These are phyloP conservation scores for Enteromius radiatus DNA, from an alignment of 2,797 vertebrate genomes.

Conservation along the genomic window DNA sequence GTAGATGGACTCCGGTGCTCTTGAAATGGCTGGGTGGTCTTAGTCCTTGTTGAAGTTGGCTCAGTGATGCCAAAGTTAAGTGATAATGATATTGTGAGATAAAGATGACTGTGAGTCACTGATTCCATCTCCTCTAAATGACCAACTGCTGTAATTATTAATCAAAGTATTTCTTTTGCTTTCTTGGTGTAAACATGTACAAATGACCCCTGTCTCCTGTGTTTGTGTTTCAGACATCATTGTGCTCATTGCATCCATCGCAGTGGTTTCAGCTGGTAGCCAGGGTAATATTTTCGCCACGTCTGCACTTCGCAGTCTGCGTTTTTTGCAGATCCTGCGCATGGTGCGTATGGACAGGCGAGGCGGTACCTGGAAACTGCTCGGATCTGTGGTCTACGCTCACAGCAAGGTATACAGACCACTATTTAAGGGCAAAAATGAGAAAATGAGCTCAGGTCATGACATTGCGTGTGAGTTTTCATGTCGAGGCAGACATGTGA, in stretches of 20 bases:
- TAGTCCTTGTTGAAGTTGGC: neutral
- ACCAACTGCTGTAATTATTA: neutral
- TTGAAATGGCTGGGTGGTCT: neutral
- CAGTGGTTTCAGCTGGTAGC: slow-evolving; percentile 96
- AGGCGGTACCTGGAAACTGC: slow-evolving; percentile 97
- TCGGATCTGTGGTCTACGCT: slow-evolving; percentile 97
- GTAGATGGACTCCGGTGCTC: neutral
- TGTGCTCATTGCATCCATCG: slow-evolving; percentile 96
- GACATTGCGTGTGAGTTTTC: slow-evolving; percentile 49
- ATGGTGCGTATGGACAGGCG: slow-evolving; percentile 99
- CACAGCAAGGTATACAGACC: slow-evolving; percentile 91
- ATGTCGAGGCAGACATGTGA: slow-evolving; percentile 46
- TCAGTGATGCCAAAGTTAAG: neutral
- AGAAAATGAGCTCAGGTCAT: slow-evolving; percentile 38
- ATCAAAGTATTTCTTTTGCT: slow-evolving; percentile 3
- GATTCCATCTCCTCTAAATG: slow-evolving; percentile 4
- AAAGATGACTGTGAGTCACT: neutral
- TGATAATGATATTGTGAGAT: slow-evolving; percentile 28
- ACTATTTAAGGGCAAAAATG: neutral
- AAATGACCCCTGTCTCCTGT: slow-evolving; percentile 7
- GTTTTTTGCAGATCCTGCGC: slow-evolving; percentile 96
- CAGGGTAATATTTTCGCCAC: slow-evolving; percentile 98
- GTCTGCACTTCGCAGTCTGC: slow-evolving; percentile 94
- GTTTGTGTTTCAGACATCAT: slow-evolving; percentile 86
- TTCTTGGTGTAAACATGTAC: neutral